phyloP scores from a whole-genome alignment of 2,888 invertebrate genomes.

The Branchellion lobata region DNA sequence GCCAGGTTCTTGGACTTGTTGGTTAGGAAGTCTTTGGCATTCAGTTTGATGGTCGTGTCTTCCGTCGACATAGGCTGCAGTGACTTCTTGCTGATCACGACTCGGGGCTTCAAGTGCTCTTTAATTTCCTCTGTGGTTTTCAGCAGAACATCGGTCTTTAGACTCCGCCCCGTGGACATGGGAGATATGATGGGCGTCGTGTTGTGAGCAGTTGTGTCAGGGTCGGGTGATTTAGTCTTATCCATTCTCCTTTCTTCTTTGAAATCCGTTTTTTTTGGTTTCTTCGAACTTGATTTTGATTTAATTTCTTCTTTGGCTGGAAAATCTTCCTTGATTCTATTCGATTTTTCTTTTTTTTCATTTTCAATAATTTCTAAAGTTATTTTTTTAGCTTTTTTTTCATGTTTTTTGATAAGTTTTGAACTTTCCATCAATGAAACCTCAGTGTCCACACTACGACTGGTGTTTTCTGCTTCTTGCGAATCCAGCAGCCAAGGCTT shows the following conservation, averaged over 20 bases:
- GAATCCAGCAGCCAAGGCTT: not conserved
- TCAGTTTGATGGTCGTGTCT: not conserved
- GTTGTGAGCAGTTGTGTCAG: not conserved
- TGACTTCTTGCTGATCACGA: not conserved
- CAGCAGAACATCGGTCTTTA: conserved; percentile 37
- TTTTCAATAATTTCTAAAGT: not conserved
- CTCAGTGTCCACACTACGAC: conserved; percentile 2
- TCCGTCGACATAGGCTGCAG: not conserved
- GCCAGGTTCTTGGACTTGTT: not conserved
- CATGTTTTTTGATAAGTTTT: not conserved
- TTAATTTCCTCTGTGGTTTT: conserved; percentile 35
- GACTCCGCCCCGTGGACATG: conserved; percentile 17
- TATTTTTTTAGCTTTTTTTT: no score
- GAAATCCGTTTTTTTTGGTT: no score
- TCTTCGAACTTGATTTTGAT: no score
- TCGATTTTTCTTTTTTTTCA: not conserved
- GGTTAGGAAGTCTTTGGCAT: not conserved
- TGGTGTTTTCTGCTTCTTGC: no score
- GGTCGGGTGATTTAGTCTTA: no score
- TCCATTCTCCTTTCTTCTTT: not conserved
- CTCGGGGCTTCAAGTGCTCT: conserved; percentile 20
- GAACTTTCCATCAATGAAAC: not conserved
- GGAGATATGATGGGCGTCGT: not conserved
- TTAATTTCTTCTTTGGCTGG: not conserved
- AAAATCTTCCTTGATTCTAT: not conserved